These are phyloP conservation scores for Stegostoma tigrinum DNA, from an alignment of 2,113 vertebrate genomes.

Conservation along the genomic window DNA sequence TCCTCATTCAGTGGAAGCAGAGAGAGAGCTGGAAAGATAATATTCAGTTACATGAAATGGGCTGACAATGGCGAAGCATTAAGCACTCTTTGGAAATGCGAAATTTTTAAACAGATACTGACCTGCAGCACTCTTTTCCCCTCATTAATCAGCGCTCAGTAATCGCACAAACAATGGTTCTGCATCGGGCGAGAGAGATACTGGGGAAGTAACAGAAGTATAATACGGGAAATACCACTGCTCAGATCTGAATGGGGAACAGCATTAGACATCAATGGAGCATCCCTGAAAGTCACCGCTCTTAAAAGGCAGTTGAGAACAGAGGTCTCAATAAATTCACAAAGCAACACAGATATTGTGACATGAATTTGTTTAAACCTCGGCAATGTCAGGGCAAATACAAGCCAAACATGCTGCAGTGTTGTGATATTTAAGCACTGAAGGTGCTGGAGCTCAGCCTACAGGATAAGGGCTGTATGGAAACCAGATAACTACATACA, in stretches of 20 bases:
- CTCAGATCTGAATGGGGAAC: slow-evolving; percentile 19
- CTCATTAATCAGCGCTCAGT: slow-evolving; percentile 4
- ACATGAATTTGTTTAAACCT: slow-evolving; percentile 17
- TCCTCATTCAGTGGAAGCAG: slow-evolving; percentile 44
- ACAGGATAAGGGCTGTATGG: not conserved
- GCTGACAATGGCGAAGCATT: not conserved
- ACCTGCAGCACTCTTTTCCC: not conserved
- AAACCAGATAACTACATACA: not conserved
- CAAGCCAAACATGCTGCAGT: not conserved
- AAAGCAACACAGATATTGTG: not conserved
- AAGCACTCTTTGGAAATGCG: not conserved
- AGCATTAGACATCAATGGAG: not conserved
- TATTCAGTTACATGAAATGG: not conserved
- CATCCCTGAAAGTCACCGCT: slow-evolving; percentile 23
- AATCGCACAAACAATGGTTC: not conserved
- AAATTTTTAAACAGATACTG: slow-evolving; percentile 24
- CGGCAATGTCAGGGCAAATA: not conserved
- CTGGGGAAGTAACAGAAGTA: slow-evolving; percentile 28
- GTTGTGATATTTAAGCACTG: not conserved
- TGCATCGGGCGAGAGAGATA: not conserved
- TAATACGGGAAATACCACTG: slow-evolving; percentile 33
- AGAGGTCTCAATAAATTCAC: not conserved
- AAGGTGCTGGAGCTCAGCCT: not conserved
- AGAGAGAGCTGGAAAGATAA: slow-evolving; percentile 24
- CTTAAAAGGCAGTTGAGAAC: slow-evolving; percentile 5